Percentiles rank a stretch among this genome's conserved stretches.
Evolutionary conservation across 2,113 vertebrate species (phyloP).

Genomic region (Ptyas mucosa): DNA sequence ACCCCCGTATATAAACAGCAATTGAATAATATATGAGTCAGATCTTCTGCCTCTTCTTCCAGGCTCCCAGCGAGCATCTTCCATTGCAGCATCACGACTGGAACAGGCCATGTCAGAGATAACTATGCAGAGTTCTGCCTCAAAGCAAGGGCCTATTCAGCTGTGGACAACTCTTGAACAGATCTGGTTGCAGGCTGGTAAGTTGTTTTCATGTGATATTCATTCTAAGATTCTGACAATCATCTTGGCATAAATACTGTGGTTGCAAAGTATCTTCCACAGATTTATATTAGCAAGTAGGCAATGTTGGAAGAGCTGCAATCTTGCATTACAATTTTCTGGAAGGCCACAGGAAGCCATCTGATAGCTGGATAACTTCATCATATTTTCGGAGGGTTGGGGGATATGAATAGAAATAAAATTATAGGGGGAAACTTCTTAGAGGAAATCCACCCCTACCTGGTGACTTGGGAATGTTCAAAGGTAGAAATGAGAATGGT

Average conservation of each 20-base stretch:
- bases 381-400: background rate
- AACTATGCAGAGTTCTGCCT: conserved; percentile 78
- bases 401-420: background rate
- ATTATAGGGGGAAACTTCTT: background rate
- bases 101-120: conserved; percentile 93
- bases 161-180: conserved; percentile 90
- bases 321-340: background rate
- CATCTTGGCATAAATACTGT: background rate
- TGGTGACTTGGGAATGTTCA: background rate
- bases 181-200: conserved; percentile 97
- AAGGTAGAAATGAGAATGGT: background rate
- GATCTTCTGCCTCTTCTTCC: no score
- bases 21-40: no score
- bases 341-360: background rate
- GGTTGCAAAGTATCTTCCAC: background rate
- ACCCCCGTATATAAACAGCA: no score
- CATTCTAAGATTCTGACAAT: background rate
- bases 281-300: background rate
- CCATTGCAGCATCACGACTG: conserved; percentile 86
- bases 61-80: conserved; percentile 87
- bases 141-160: conserved; percentile 86
- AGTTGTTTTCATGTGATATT: conserved; percentile 36
- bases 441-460: background rate
- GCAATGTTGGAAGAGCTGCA: background rate
- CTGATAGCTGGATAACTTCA: background rate